Conservation (phyloP, 2,113 vertebrate species). For the Sinocyclocheilus anophthalmus region DNA sequence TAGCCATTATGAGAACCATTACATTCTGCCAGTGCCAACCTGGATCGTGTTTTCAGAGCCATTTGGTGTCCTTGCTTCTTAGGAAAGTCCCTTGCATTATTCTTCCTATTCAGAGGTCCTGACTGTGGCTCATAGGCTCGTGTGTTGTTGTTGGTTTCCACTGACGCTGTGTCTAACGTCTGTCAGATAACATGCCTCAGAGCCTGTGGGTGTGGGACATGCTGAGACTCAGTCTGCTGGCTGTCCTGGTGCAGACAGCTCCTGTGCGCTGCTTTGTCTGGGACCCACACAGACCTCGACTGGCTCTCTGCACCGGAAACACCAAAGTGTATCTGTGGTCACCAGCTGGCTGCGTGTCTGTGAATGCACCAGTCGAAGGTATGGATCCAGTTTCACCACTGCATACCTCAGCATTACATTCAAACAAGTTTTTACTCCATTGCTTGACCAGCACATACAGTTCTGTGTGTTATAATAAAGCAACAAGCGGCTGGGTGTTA, state of each 20-base stretch:
- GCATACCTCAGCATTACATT: not conserved
- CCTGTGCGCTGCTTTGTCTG: slow-evolving; percentile 86
- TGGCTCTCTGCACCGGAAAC: slow-evolving; percentile 88
- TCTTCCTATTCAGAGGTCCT: slow-evolving; percentile 14
- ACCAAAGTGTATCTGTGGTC: slow-evolving; percentile 89
- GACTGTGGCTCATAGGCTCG: slow-evolving; percentile 29
- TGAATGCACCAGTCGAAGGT: slow-evolving; percentile 89
- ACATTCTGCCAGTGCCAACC: slow-evolving; percentile 13
- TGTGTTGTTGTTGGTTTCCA: slow-evolving; percentile 19
- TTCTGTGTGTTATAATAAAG: too few species aligned
- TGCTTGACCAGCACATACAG: too few species aligned
- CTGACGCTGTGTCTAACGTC: slow-evolving; percentile 42
- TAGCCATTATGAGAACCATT: slow-evolving; percentile 13
- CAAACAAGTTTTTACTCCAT: not conserved
- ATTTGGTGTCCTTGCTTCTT: slow-evolving; percentile 50
- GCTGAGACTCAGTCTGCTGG: slow-evolving; percentile 80
- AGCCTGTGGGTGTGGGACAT: slow-evolving; percentile 93
- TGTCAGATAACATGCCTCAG: slow-evolving; percentile 85
- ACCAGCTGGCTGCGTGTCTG: slow-evolving; percentile 82
- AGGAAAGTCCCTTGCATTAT: slow-evolving; percentile 46
- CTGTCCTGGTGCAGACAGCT: slow-evolving; percentile 85
- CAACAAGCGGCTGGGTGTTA: too few species aligned
- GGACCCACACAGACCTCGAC: slow-evolving; percentile 83
- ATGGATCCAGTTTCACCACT: slow-evolving; percentile 40
- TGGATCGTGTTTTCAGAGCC: slow-evolving; percentile 37